A percentile compares a stretch with the other conserved stretches of the same genome.
phyloP scores from a whole-genome alignment of 2,888 invertebrate species.

The Morpho helenor region DNA sequence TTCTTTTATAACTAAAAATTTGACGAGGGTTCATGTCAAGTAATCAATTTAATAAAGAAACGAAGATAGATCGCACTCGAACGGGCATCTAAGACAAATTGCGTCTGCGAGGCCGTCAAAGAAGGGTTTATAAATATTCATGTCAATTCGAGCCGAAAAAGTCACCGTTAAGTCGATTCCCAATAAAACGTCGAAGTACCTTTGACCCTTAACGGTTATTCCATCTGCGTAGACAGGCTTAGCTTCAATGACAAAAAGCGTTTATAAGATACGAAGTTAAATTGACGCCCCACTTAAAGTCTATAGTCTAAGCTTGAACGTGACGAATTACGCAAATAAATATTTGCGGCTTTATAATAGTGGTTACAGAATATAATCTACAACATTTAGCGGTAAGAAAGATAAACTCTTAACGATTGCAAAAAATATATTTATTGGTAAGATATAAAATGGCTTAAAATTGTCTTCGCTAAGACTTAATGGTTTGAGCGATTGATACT shows the following conservation, averaged over 20 bases:
- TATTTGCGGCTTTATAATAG: neutral
- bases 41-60: slow-evolving; percentile 18
- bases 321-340: slow-evolving; percentile 11
- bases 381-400: no score
- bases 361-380: no score
- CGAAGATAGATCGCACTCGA: slow-evolving; percentile 10
- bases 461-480: no score
- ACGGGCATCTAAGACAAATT: slow-evolving; percentile 32
- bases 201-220: slow-evolving; percentile 53
- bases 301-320: slow-evolving; percentile 18
- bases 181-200: slow-evolving; percentile 58
- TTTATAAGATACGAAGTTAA: slow-evolving; percentile 35
- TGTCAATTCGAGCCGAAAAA: slow-evolving; percentile 63
- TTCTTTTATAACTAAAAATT: neutral
- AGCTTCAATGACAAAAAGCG: slow-evolving; percentile 35
- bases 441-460: no score
- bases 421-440: no score
- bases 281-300: slow-evolving; percentile 25
- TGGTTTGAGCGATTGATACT: no score
- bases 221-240: slow-evolving; percentile 43
- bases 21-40: slow-evolving; percentile 10
- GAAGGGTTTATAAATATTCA: slow-evolving; percentile 74
- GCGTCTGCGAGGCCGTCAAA: slow-evolving; percentile 47
- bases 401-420: no score
- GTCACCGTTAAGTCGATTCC: slow-evolving; percentile 71